phyloP scores from a whole-genome alignment of 2,888 invertebrate species.

The Amiota minor region DNA sequence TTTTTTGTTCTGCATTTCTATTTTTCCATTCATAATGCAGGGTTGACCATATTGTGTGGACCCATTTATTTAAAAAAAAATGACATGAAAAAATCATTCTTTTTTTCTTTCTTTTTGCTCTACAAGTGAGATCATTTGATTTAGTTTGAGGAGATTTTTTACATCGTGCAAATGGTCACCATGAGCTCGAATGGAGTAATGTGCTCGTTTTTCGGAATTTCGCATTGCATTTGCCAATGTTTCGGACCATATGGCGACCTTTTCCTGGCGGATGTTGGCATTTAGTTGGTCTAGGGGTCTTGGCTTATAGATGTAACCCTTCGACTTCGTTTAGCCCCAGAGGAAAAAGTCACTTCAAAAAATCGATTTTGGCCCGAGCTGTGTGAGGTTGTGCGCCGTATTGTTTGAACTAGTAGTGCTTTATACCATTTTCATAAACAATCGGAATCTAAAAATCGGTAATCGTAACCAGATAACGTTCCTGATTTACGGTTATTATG shows the following conservation, averaged over 20 bases:
- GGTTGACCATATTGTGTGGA: neutral
- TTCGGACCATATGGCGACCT: neutral
- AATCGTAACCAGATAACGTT: no score
- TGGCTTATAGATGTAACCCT: neutral
- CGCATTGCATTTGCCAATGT: no score
- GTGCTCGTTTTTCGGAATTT: no score
- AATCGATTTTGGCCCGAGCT: neutral
- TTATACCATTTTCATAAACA: neutral
- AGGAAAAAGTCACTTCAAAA: neutral
- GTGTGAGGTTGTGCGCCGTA: neutral
- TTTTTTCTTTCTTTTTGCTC: neutral
- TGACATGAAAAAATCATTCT: neutral
- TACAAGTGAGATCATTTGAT: neutral
- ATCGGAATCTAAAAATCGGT: neutral
- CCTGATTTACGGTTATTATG: no score
- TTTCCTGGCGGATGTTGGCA: neutral
- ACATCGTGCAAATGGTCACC: neutral
- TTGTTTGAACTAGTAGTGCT: neutral
- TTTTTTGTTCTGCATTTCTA: no score
- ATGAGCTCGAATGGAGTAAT: no score
- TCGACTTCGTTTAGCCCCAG: neutral
- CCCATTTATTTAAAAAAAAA: neutral
- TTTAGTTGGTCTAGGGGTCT: no score
- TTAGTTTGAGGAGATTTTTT: neutral
- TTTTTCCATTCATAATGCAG: no score